Conservation (phyloP, 2,113 vertebrate species). For the Burhinus bistriatus region DNA sequence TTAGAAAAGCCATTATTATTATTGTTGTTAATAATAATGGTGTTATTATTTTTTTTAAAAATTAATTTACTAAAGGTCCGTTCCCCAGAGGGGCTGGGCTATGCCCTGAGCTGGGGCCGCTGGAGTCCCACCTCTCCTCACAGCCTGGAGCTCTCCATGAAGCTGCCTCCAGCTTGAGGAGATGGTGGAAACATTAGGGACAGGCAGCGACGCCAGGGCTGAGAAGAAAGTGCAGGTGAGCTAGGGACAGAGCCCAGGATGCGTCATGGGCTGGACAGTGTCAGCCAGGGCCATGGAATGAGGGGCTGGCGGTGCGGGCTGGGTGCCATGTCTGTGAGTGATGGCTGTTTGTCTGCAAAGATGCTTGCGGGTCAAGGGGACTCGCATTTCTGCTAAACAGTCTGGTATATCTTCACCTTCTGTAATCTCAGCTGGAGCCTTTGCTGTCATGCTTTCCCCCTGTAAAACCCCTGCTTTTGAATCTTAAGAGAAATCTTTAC, state of each 20-base stretch:
- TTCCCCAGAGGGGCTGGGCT: background rate
- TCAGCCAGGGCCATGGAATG: accelerated
- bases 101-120: background rate
- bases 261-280: background rate
- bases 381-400: background rate
- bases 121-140: background rate
- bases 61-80: background rate
- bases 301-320: background rate
- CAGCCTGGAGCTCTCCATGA: accelerated
- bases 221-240: accelerated
- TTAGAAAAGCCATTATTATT: background rate
- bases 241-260: background rate
- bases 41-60: background rate
- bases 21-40: too few species aligned
- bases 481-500: constrained; percentile 16
- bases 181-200: accelerated
- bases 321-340: background rate
- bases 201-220: accelerated
- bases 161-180: background rate
- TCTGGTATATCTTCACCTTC: background rate
- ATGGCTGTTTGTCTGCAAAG: background rate
- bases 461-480: background rate
- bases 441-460: background rate
- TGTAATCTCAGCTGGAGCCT: background rate
- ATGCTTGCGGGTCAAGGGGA: accelerated